phyloP scores from a whole-genome alignment of 2,797 vertebrate genomes.

The Tapera naevia region DNA sequence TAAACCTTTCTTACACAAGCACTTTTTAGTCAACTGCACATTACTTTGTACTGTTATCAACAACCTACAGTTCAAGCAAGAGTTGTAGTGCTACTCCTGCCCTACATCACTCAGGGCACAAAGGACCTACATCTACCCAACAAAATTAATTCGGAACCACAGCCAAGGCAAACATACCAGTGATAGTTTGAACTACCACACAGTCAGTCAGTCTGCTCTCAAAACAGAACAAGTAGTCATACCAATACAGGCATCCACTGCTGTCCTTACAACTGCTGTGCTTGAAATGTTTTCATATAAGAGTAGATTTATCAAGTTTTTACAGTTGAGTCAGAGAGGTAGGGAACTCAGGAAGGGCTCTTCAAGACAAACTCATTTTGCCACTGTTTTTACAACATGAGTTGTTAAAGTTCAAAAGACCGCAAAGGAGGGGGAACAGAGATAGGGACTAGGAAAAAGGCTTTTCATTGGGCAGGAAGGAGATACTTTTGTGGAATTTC shows the following conservation, averaged over 20 bases:
- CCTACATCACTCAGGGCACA: background rate
- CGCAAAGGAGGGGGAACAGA: fast-evolving
- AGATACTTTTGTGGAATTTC: background rate
- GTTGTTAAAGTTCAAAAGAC: background rate
- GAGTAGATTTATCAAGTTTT: background rate
- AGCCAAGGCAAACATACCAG: slow-evolving; percentile 36
- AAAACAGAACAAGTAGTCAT: background rate
- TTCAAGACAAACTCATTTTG: background rate
- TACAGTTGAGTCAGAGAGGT: background rate
- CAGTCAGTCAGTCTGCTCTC: background rate
- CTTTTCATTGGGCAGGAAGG: background rate
- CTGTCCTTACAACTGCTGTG: background rate
- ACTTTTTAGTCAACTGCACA: background rate
- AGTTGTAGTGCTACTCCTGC: background rate
- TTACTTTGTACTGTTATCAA: background rate
- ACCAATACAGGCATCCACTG: background rate
- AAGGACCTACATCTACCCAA: background rate
- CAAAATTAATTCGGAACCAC: background rate
- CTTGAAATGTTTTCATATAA: background rate
- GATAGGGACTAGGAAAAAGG: background rate
- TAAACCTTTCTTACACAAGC: background rate
- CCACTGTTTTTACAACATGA: background rate
- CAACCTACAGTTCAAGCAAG: background rate
- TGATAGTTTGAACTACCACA: background rate
- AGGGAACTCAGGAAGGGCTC: background rate